Evolutionary conservation across 2,797 vertebrate species (phyloP), one percentile per base, ranked within the genome.

Genomic region (Geotrypetes seraphini): DNA sequence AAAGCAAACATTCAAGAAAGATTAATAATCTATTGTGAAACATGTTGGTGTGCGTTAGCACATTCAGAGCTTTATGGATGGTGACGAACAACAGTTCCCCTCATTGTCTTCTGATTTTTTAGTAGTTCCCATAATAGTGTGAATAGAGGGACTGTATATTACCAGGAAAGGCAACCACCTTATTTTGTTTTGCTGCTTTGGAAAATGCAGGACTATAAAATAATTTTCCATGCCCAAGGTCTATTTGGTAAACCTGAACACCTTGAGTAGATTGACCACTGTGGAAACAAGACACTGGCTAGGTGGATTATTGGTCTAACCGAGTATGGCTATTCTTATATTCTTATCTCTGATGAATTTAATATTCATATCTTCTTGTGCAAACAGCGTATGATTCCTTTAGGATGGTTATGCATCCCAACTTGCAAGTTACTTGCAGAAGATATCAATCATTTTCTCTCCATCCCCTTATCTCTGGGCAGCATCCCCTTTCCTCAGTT

Each of bases 141-240:
- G 49, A 46, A 50, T 60, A 63, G 46, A 43, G 39, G 34, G 22
- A 26, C 45, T 49, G 52, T 36, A 58, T 44, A 65, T 62, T 60
- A 42, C 47, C 64, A 55, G 56, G 68, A 65, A 10, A 47, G 46
- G 34, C 44, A 47, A 50, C 45, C 55, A 43, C 30, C 34, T 31
- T 33, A 34, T 38, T 47, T 39, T 1, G 24, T 47, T 33, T 36
- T 43, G 57, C 38, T 53, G 53, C 65, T n/a, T 53, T 47, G 41
- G 47, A 50, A 47, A 50, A 53, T 27, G 39, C 36, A 3, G 28
- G 40, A 31, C 19, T 41, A 46, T 31, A 29, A 25, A 25, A 3
- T 30, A 40, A 23, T 19, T 25, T 26, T 29, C 1, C 20, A 0
- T 44, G 32, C 26, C 20, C 39, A 2, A 36, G 37, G 25, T 11